Evolutionary conservation across 2,888 invertebrate genomes (phyloP).

Genomic region (Mayetiola destructor): DNA sequence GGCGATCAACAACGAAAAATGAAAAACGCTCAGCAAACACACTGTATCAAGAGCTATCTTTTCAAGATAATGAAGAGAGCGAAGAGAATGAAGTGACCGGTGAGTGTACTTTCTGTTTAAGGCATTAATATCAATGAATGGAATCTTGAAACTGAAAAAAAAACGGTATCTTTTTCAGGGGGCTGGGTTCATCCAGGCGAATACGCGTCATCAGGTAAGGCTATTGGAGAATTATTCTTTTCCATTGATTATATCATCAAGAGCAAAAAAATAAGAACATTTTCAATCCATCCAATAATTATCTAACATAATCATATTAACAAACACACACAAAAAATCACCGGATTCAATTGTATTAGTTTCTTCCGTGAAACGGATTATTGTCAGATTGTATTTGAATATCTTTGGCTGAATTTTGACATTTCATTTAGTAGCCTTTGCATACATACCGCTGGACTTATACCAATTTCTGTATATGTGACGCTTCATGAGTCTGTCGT

Average conservation of each 20-base stretch:
- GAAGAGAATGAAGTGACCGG: slow-evolving; percentile 83
- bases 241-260: not conserved
- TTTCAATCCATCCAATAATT: not conserved
- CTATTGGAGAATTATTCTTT: too few species aligned
- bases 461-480: too few species aligned
- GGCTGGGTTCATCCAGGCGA: slow-evolving; percentile 98
- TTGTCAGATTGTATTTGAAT: too few species aligned
- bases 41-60: slow-evolving; percentile 83
- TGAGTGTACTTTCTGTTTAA: slow-evolving; percentile 30
- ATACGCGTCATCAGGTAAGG: slow-evolving; percentile 92
- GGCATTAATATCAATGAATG: not conserved
- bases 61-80: slow-evolving; percentile 79
- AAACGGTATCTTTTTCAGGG: slow-evolving; percentile 42
- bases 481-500: too few species aligned
- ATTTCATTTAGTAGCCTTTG: too few species aligned
- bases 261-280: not conserved
- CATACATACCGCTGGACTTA: too few species aligned
- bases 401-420: too few species aligned
- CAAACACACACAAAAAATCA: not conserved
- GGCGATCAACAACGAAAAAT: slow-evolving; percentile 57
- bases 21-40: slow-evolving; percentile 83
- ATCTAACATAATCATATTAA: not conserved
- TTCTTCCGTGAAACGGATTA: too few species aligned
- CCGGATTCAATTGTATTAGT: too few species aligned
- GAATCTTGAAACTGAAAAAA: slow-evolving; percentile 11